Evolutionary conservation across 2,113 vertebrate species (phyloP), one percentile per base, ranked within the genome.

Genomic region (Turdus rufiventris): DNA sequence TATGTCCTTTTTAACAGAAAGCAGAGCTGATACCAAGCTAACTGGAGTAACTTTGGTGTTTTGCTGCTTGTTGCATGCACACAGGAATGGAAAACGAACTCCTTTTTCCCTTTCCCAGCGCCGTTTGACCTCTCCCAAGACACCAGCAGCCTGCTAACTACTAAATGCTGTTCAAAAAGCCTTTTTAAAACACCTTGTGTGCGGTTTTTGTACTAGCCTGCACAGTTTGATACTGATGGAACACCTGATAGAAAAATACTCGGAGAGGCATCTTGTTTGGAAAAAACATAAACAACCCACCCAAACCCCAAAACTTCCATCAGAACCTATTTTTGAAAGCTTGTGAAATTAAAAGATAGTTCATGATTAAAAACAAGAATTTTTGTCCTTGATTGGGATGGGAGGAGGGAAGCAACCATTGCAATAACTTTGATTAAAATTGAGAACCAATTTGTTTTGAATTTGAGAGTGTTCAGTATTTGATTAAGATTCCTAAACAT

Each of bases 41-140:
- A 98, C 97, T 97, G 97, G 98, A 98, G 97, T 99, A 98, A 98
- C 98, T 98, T 98, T 98, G 98, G 95, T 98, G 97, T 98, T 98
- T 98, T 98, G 98, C 98, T 98, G 98, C 98, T 99, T 99, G 98
- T 99, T 99, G 99, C 99, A 99, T 99, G 99, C 98, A 98, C 98
- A 98, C 98, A 98, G 98, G 99, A 99, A 98, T 98, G 98, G 98
- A 98, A 98, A 98, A 97, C 97, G 93, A 98, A 94, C 98, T 98
- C 96, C 98, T 97, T 98, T 98, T 98, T 93, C 97, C 98, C 98
- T 97, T 98, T 96, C 98, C 98, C 98, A 98, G 91, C 98, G 97
- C 94, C 98, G 97, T 98, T 98, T 98, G 98, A 99, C 97, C 98
- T 98, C 98, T 98, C 97, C 98, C 98, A 98, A 98, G 98, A 98